These are phyloP conservation scores for Physocephala rufipes DNA, from an alignment of 2,888 invertebrate species.

Conservation along the genomic window DNA sequence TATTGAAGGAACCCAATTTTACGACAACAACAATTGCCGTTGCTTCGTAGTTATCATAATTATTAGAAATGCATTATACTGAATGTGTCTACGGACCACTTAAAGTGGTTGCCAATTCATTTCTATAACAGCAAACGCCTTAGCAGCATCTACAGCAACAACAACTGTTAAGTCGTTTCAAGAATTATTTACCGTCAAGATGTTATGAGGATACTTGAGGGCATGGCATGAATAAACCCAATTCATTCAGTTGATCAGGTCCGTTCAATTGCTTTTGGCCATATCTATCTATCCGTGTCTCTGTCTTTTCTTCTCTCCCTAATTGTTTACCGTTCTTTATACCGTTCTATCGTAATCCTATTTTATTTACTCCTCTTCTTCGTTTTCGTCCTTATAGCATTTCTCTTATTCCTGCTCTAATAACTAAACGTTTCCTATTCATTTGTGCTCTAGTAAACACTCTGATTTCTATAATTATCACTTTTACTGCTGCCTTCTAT, in stretches of 20 bases:
- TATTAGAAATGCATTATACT: not conserved
- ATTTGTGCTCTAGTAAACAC: too few relatives aligned
- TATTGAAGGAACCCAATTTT: too few relatives aligned
- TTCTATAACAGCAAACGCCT: not conserved
- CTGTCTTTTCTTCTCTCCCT: conserved; percentile 17
- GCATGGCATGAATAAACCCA: not conserved
- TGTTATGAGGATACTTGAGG: not conserved
- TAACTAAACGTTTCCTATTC: too few relatives aligned
- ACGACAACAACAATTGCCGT: too few relatives aligned
- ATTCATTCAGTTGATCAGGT: not conserved
- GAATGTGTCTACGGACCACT: not conserved
- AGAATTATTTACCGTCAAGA: not conserved
- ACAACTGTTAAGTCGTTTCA: not conserved
- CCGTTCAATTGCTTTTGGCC: not conserved
- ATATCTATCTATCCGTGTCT: not conserved
- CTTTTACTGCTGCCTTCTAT: too few relatives aligned
- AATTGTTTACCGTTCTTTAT: not conserved
- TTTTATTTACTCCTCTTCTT: not conserved
- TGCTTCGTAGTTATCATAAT: too few relatives aligned
- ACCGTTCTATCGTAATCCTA: not conserved
- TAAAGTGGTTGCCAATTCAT: conserved; percentile 13
- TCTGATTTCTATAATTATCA: too few relatives aligned
- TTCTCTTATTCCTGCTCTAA: too few relatives aligned
- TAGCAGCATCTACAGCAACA: not conserved
- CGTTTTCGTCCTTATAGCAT: not conserved